Evolutionary conservation across 2,113 vertebrate species (phyloP), one percentile per base, ranked within the genome.

Genomic region (Pterocles gutturalis): DNA sequence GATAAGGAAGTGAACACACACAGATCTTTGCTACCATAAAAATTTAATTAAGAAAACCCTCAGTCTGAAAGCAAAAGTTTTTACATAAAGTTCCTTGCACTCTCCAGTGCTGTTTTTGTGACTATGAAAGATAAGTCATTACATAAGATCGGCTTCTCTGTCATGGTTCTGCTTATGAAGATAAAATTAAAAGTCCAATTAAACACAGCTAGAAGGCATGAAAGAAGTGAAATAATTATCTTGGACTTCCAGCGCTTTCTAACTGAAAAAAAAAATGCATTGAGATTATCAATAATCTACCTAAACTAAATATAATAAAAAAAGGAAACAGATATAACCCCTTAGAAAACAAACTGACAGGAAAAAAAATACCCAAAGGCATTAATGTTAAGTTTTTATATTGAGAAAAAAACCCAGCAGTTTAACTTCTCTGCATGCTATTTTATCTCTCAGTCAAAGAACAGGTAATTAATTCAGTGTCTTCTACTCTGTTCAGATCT

Each of bases 101-200:
- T 77, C 66, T 66, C 25, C 62, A 60, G 34, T 17, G 53, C 26
- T 80, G 71, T 5, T 60, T 93, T 36, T 87, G 65, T 97, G 90
- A 54, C 71, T 38, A 11, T 7, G 46, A 51, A 49, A 77, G 79
- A 76, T 49, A 80, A 90, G 25, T 82, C 53, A 51, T 87, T 76
- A 7, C 36, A 16, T 26, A 22, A 67, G 70, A 91, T 54, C 8
- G 0, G 65, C 62, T 90, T 61, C 61, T 11, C 29, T 0, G 2
- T 17, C 48, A 5, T 67, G 48, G 57, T 48, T 93, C 78, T 82
- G 85, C 65, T 83, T n/a, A n/a, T 69, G 65, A 76, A 90, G 70
- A 82, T 92, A 90, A 88, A 87, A 90, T 75, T 88, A 55, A 82
- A 82, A 91, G 69, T 93, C 55, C 81, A 91, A 33, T 84, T 91